phyloP scores from a whole-genome alignment of 2,888 invertebrate genomes.

The Apodemia duryi region DNA sequence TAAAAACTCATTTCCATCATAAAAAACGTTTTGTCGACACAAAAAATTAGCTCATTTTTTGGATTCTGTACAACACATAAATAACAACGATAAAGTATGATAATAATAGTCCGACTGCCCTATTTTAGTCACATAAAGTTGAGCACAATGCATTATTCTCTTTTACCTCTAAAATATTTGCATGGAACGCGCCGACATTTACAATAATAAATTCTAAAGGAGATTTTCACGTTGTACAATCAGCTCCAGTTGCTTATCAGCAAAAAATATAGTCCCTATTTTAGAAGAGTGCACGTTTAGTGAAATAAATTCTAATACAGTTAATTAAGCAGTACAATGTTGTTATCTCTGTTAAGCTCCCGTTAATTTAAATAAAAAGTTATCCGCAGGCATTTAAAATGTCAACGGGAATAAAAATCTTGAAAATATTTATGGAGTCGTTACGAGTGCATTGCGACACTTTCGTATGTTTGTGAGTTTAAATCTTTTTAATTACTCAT shows the following conservation, averaged over 20 bases:
- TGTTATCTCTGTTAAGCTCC: constrained; percentile 61
- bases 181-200: constrained; percentile 18
- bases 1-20: too few species aligned
- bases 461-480: too few species aligned
- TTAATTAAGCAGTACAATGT: constrained; percentile 71
- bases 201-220: constrained; percentile 26
- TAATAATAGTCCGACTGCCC: neutral
- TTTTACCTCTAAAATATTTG: constrained; percentile 8
- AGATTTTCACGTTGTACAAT: constrained; percentile 34
- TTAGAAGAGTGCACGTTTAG: constrained; percentile 45
- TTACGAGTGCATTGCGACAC: too few species aligned
- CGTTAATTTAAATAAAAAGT: constrained; percentile 32
- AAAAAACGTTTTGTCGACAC: too few species aligned
- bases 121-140: neutral
- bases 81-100: too few species aligned
- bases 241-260: constrained; percentile 38
- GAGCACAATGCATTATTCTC: constrained; percentile 9
- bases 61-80: too few species aligned
- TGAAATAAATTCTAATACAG: constrained; percentile 74
- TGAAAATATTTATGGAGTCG: too few species aligned
- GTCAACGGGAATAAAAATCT: constrained; percentile 21
- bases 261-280: constrained; percentile 27
- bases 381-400: constrained; percentile 19
- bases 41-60: too few species aligned
- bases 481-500: too few species aligned